Base-by-base conservation (phyloP, 1,140 invertebrate genomes). In the Potamilus streckersoni region DNA sequence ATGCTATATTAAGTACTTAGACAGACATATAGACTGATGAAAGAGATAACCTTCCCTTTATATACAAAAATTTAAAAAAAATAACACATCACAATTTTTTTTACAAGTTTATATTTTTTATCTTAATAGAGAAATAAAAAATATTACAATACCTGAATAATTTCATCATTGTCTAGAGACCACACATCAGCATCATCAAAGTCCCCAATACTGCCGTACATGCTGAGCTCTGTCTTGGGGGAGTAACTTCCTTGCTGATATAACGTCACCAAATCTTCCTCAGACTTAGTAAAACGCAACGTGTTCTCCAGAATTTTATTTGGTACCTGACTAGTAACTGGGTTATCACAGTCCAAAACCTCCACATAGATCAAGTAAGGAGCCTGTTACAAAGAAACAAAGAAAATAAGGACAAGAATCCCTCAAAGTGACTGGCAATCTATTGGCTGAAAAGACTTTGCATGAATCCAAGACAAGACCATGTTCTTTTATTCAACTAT, bases 311-410 rank as follows among this genome's bases (percentile, higher is more conserved):
- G 78, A 66, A 95, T 93, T 91, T 96, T 95, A 61, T 92, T 91
- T 78, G 95, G 95, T 67, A 98, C 92, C 19, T 94, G 93, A 19
- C 94, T 94, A 17, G 93, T 94, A 79, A 95, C 80, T 63, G 96
- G 92, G 85, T 98, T 95, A 59, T 88, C 87, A 57, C 98, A 96
- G 90, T 97, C 95, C 19, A 99, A 73, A 8, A 98, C 96, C 91
- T 99, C 98, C 56, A 98, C 95, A 90, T 99, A 99, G 83, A 99
- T 95, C 85, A 99, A 95, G 88, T 98, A 99, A 0, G 98, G 98
- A 63, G 98, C 97, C 94, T 96, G 88, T 55, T 89, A 38, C 38
- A 49, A 8, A 49, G 38, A 49, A 6, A 49, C 38, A 49, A 49
- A 49, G 38, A 49, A 8, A 49, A 49, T 49, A 11, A 49, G 38